Percentiles rank a stretch among this genome's conserved stretches.
Evolutionary conservation across 2,113 vertebrate species (phyloP).

Genomic region (Amazona guildingii): DNA sequence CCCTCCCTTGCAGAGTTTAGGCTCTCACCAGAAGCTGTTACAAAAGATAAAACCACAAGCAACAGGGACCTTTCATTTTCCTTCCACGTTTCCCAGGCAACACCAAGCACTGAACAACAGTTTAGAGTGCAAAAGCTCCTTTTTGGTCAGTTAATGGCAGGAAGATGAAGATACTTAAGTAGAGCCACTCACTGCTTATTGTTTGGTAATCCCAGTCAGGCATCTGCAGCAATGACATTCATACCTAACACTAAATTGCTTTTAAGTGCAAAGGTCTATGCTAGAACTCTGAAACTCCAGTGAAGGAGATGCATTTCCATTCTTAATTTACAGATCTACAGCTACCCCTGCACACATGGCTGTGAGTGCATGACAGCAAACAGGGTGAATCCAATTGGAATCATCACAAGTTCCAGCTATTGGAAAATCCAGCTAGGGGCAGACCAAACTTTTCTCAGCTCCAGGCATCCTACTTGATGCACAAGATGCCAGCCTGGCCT

Average conservation of each 20-base stretch:
- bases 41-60: constrained; percentile 59
- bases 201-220: constrained; percentile 30
- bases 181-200: constrained; percentile 8
- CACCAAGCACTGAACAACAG: constrained; percentile 61
- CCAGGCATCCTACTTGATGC: neutral
- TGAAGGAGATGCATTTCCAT: neutral
- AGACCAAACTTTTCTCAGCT: neutral
- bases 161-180: constrained; percentile 42
- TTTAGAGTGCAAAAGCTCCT: constrained; percentile 38
- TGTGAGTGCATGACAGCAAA: neutral
- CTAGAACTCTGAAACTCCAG: neutral
- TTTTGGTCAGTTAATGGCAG: constrained; percentile 55
- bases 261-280: neutral
- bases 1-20: neutral
- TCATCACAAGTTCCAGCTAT: neutral
- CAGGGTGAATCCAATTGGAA: neutral
- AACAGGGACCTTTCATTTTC: neutral
- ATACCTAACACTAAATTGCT: constrained; percentile 21
- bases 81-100: constrained; percentile 67
- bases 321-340: neutral
- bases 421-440: neutral
- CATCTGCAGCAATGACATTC: constrained; percentile 54
- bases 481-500: neutral
- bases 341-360: neutral
- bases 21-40: constrained; percentile 44